Conservation (phyloP, 2,888 invertebrate genomes). For the Phrixothrix hirtus region DNA sequence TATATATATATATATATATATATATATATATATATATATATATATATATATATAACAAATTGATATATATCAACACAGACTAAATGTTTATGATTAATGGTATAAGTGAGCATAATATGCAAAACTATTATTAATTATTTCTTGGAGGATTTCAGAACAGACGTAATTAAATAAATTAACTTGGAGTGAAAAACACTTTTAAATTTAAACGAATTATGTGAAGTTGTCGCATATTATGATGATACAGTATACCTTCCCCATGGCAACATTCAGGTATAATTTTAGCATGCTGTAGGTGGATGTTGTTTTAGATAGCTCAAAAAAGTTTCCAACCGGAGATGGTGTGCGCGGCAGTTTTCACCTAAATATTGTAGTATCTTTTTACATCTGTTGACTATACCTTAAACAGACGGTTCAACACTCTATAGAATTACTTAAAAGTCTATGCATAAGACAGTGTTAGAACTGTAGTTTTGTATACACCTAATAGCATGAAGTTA, state of each 20-base stretch:
- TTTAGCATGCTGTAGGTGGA: constrained; percentile 21
- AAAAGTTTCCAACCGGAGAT: constrained; percentile 22
- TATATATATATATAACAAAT: no score
- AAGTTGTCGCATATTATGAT: constrained; percentile 14
- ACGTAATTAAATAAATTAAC: constrained; percentile 2
- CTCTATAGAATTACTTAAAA: constrained; percentile 12
- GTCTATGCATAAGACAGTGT: constrained; percentile 16
- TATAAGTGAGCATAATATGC: no score
- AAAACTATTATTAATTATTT: no score
- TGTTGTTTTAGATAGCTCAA: constrained; percentile 26
- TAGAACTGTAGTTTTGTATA: constrained; percentile 16
- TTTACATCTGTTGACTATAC: constrained; percentile 21
- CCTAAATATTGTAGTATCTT: constrained; percentile 17
- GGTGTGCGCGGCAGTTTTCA: constrained; percentile 20
- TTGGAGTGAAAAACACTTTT: constrained; percentile 5
- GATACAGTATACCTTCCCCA: constrained; percentile 12
- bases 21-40: no score
- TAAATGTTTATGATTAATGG: no score
- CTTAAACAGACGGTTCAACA: constrained; percentile 20
- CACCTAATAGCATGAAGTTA: no score
- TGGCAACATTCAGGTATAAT: constrained; percentile 20
- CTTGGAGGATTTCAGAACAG: no score
- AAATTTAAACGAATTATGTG: constrained; percentile 16
- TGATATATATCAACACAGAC: no score
- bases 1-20: no score